A percentile compares a stretch with the other conserved stretches of the same genome.
phyloP scores from a whole-genome alignment of 2,113 vertebrate species.

The Periophthalmodon schlosseri region DNA sequence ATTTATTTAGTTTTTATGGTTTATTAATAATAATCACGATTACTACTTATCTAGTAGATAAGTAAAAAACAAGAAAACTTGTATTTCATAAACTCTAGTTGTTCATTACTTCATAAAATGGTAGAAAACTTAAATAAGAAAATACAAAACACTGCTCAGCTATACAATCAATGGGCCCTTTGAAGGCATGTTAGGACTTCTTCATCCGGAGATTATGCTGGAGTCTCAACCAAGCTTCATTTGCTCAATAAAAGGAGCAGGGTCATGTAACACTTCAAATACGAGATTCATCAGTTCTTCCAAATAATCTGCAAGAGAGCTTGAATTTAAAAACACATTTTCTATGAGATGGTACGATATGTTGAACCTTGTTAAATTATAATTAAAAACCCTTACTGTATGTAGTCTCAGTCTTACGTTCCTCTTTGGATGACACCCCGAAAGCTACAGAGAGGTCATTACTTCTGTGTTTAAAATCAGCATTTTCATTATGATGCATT shows the following conservation, averaged over 20 bases:
- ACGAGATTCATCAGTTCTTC: background rate
- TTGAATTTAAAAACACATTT: background rate
- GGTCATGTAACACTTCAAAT: background rate
- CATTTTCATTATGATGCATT: slow-evolving; percentile 4
- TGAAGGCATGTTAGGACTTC: background rate
- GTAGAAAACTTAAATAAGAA: too few relatives aligned
- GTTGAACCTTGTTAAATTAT: background rate
- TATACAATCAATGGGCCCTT: too few relatives aligned
- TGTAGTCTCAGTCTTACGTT: background rate
- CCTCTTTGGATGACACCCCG: background rate
- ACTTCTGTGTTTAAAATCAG: background rate
- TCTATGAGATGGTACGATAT: background rate
- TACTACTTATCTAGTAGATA: background rate
- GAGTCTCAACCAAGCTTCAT: background rate
- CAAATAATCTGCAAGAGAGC: background rate
- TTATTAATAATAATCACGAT: background rate
- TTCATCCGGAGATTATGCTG: background rate
- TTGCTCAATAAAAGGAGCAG: background rate
- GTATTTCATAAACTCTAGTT: background rate
- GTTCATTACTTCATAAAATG: too few relatives aligned
- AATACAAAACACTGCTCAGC: too few relatives aligned
- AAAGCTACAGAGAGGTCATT: background rate
- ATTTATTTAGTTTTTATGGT: too few relatives aligned
- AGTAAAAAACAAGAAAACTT: background rate
- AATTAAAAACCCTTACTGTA: background rate